phyloP scores from a whole-genome alignment of 2,888 invertebrate genomes.

The Zelleria hepariella region DNA sequence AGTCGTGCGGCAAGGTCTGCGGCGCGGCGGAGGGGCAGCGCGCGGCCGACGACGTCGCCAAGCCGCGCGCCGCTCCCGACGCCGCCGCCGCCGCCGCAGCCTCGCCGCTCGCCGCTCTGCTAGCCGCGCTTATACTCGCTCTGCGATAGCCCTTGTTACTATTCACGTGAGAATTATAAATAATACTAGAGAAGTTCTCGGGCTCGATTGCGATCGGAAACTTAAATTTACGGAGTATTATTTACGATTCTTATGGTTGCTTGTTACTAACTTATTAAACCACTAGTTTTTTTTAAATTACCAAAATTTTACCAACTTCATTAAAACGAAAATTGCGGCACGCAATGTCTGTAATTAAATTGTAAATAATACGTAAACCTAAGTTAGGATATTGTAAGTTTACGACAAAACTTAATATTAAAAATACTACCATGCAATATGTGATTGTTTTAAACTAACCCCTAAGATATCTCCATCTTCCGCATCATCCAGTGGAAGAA shows the following conservation, averaged over 20 bases:
- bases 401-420: slow-evolving; percentile 7
- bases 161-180: no score
- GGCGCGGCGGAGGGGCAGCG: slow-evolving; percentile 38
- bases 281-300: not conserved
- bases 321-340: not conserved
- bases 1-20: slow-evolving; percentile 52
- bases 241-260: no score
- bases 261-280: slow-evolving; percentile 2
- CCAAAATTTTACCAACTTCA: not conserved
- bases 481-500: slow-evolving; percentile 86
- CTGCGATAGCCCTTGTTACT: not conserved
- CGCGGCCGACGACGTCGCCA: slow-evolving; percentile 12
- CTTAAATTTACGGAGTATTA: no score
- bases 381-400: slow-evolving; percentile 7
- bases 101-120: not conserved
- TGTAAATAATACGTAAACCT: slow-evolving; percentile 12
- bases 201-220: no score
- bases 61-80: slow-evolving; percentile 7
- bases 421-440: not conserved
- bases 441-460: not conserved
- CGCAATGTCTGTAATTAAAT: not conserved
- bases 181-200: no score
- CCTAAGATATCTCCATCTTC: slow-evolving; percentile 71
- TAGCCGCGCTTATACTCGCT: not conserved
- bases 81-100: slow-evolving; percentile 12